These are phyloP conservation scores for Drosophila aff. DNA, from an alignment of 1,140 invertebrate species.

Conservation along the genomic window DNA sequence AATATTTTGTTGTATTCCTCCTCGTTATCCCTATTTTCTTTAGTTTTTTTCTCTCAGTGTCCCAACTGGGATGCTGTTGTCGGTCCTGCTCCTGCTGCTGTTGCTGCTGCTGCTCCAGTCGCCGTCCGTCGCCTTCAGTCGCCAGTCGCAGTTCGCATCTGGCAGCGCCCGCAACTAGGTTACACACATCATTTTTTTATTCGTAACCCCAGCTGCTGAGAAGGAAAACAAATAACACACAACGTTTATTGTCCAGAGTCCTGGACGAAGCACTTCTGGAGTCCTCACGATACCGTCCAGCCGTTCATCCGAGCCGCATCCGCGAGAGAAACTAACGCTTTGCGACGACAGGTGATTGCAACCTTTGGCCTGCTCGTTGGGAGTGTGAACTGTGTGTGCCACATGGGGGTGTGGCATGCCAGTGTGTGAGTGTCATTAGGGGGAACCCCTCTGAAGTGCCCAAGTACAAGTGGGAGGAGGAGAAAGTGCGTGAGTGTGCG, in stretches of 20 bases:
- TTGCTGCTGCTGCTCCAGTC: slow-evolving; percentile 25
- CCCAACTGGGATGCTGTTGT: slow-evolving; percentile 56
- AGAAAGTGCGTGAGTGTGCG: slow-evolving; percentile 8
- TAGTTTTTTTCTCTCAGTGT: slow-evolving; percentile 8
- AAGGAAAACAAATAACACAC: slow-evolving; percentile 23
- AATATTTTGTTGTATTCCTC: too few relatives aligned
- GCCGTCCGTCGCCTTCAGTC: slow-evolving; percentile 40
- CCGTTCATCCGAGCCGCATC: neutral
- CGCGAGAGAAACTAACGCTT: neutral
- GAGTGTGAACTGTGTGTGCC: neutral
- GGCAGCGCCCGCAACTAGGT: slow-evolving; percentile 77
- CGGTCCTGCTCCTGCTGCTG: slow-evolving; percentile 18
- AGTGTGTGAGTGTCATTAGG: slow-evolving; percentile 17
- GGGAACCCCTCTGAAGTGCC: slow-evolving; percentile 15
- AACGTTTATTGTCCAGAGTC: neutral
- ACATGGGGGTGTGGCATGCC: slow-evolving; percentile 11
- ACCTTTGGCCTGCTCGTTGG: neutral
- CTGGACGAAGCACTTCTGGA: neutral
- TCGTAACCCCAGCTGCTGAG: neutral
- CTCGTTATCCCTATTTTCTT: neutral
- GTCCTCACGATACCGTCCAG: neutral
- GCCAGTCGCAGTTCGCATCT: slow-evolving; percentile 63
- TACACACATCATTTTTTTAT: slow-evolving; percentile 63
- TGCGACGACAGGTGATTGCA: slow-evolving; percentile 2
- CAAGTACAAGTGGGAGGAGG: slow-evolving; percentile 9